Base-by-base conservation (phyloP, 2,888 invertebrate genomes). In the Drepanosiphum platanoidis region DNA sequence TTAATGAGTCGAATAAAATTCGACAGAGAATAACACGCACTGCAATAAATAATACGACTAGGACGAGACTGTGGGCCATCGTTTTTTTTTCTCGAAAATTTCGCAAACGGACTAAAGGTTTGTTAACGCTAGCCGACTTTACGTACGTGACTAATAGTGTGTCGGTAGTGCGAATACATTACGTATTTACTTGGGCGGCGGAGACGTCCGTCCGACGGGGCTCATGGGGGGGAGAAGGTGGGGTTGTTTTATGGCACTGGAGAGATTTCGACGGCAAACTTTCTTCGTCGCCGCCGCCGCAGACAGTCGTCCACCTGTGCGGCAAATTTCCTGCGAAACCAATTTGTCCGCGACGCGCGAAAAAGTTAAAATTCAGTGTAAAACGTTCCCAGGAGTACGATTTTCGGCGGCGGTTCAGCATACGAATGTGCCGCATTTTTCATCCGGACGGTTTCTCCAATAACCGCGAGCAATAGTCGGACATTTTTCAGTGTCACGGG, bases 341-440 rank as follows among this genome's bases (percentile, higher is more conserved):
- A 81, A 81, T 81, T 81, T 61, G 71, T 30, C 30, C 15, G 71
- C 22, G n/a, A 61, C n/a, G 58, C 30, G 58, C 11, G 39, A 39
- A 71, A 71, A 81, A 58, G 71, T 71, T 32, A 39, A 80, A 81
- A 39, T 81, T 71, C 71, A 71, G 81, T 39, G 39, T 71, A 58
- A 81, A 81, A 71, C 81, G 71, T 71, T 81, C 81, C 81, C 81
- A 30, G 1, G 81, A 39, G 81, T 36, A 61, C 36, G 71, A 81
- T 81, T 81, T 71, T 58, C 11, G 71, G 58, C 5, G 58, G 58
- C 8, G 58, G 58, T 36, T 27, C 58, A 58, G 81, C 81, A 81
- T 81, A 81, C 58, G 71, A 81, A 81, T 81, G 39, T 71, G 30
- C n/a, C 13, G 30, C 39, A 81, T 81, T 81, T 71, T 81, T 81